phyloP scores from a whole-genome alignment of 2,888 invertebrate species.

The Zaprionus bogoriensis region DNA sequence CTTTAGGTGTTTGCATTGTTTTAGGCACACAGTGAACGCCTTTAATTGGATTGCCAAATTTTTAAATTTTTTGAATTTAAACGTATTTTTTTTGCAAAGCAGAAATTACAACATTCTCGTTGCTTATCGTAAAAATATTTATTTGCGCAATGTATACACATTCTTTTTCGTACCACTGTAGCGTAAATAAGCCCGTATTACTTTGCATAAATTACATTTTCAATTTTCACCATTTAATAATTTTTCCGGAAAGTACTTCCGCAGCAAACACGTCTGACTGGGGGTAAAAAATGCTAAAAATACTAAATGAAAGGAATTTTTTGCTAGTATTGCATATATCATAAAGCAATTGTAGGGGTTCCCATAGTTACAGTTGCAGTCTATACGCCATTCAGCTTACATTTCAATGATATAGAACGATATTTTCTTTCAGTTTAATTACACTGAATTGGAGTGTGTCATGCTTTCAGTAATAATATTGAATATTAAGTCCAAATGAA shows the following conservation, averaged over 20 bases:
- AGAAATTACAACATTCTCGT: too few relatives aligned
- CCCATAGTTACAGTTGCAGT: not conserved
- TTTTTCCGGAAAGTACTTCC: not conserved
- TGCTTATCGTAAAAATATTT: too few relatives aligned
- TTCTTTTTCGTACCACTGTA: conserved; percentile 6
- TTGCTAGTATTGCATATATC: not conserved
- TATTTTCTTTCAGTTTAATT: too few relatives aligned
- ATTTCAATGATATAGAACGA: not conserved
- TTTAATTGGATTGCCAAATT: not conserved
- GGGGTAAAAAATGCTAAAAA: not conserved
- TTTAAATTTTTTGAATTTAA: not conserved
- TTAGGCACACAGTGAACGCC: not conserved
- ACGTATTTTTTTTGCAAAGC: too few relatives aligned
- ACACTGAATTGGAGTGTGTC: too few relatives aligned
- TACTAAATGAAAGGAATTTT: not conserved
- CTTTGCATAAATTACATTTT: conserved; percentile 35
- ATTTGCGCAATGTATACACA: too few relatives aligned
- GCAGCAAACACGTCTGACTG: not conserved
- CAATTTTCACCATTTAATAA: not conserved
- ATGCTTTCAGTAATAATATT: too few relatives aligned
- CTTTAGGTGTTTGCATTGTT: conserved; percentile 3
- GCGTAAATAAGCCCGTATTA: conserved; percentile 12
- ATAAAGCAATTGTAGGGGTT: not conserved
- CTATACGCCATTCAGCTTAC: not conserved
- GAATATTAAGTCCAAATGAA: not conserved